Conservation (phyloP, 2,113 vertebrate genomes). For the Microtus richardsoni region DNA sequence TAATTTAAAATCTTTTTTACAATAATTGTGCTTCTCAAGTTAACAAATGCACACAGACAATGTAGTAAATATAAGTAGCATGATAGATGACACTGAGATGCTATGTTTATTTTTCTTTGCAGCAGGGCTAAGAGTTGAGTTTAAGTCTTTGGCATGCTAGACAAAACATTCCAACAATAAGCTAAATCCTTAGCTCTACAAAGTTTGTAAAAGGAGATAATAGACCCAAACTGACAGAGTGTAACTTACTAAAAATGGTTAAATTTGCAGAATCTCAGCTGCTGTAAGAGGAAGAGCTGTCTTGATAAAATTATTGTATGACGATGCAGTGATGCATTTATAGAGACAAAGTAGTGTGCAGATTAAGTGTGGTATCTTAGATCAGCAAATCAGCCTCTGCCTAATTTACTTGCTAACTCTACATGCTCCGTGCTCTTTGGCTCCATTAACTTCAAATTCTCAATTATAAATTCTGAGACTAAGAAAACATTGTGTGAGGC, state of each 20-base stretch:
- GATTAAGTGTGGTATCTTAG: background rate
- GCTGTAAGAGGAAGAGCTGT: conserved; percentile 16
- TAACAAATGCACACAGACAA: background rate
- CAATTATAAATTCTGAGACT: background rate
- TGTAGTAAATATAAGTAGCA: background rate
- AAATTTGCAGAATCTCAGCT: background rate
- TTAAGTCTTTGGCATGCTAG: background rate
- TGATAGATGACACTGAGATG: background rate
- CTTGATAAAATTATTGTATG: background rate
- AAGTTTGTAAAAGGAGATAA: background rate
- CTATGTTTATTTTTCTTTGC: background rate
- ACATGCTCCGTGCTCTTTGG: background rate
- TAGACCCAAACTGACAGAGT: background rate
- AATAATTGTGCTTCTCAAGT: conserved; percentile 9
- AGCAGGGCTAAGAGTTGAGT: background rate
- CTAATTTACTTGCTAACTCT: background rate
- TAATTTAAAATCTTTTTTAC: background rate
- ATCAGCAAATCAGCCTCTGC: background rate
- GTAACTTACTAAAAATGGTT: background rate
- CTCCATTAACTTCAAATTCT: conserved; percentile 15
- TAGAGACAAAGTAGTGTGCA: background rate
- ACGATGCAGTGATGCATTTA: background rate
- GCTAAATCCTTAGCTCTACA: background rate
- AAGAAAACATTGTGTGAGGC: background rate
- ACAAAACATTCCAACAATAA: background rate